Percentiles rank a stretch among this genome's conserved stretches.
Conservation (phyloP, 2,113 vertebrate species). For the Nesoenas mayeri region DNA sequence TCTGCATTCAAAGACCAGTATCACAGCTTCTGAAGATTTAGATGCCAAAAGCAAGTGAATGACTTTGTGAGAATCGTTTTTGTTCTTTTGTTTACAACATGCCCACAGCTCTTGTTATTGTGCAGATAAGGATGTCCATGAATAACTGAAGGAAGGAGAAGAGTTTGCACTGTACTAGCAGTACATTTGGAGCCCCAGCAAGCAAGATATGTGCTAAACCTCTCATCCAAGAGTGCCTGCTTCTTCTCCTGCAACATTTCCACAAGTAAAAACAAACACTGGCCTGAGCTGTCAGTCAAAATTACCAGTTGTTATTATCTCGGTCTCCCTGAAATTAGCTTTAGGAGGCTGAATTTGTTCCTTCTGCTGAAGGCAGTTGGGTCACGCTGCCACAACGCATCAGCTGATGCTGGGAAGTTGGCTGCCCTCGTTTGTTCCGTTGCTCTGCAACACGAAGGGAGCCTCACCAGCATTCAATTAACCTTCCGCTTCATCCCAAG, state of each 20-base stretch:
- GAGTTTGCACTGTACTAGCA: background rate
- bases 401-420: background rate
- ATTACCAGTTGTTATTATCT: background rate
- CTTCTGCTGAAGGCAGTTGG: background rate
- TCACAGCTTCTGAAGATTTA: background rate
- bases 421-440: slow-evolving; percentile 1
- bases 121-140: background rate
- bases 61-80: background rate
- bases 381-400: background rate
- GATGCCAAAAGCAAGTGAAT: background rate
- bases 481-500: slow-evolving; percentile 37
- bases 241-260: background rate
- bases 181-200: background rate
- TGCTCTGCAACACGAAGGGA: slow-evolving; percentile 18
- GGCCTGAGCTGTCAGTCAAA: background rate
- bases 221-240: background rate
- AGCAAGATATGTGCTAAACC: background rate
- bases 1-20: background rate
- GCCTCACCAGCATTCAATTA: slow-evolving; percentile 35
- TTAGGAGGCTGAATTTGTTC: background rate
- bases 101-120: background rate
- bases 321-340: background rate
- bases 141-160: background rate
- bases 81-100: background rate
- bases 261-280: background rate